Conservation (phyloP, 2,797 vertebrate genomes). For the Leptodactylus fallax region DNA sequence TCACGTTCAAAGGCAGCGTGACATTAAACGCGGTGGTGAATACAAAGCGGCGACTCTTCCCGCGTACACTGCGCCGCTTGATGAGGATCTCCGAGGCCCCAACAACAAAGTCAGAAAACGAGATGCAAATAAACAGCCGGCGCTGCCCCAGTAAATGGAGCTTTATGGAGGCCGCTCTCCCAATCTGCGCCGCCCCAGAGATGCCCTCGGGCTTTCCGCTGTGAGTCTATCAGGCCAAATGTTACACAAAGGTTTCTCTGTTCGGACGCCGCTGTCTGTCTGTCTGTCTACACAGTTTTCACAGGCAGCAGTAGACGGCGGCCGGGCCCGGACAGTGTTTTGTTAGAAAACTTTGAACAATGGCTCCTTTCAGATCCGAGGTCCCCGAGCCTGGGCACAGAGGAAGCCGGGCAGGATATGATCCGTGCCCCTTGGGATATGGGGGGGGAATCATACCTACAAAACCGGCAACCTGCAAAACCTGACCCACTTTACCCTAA, state of each 20-base stretch:
- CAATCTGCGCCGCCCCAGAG: conserved; percentile 63
- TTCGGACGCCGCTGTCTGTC: conserved; percentile 69
- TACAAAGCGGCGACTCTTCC: conserved; percentile 39
- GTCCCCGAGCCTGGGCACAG: conserved; percentile 66
- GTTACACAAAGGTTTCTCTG: conserved; percentile 72
- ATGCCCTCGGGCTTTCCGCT: conserved; percentile 66
- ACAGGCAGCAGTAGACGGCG: conserved; percentile 70
- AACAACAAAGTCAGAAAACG: neutral
- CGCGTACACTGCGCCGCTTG: conserved; percentile 13
- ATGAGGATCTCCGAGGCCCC: neutral
- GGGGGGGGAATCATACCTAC: neutral
- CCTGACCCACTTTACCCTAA: neutral
- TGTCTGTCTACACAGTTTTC: conserved; percentile 71
- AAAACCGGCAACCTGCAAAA: neutral
- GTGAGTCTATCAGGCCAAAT: conserved; percentile 69
- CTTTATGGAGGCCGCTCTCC: conserved; percentile 36
- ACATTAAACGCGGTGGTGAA: neutral
- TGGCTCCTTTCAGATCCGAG: conserved; percentile 71
- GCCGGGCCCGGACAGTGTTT: conserved; percentile 68
- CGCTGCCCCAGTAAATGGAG: neutral
- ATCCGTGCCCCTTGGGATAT: conserved; percentile 65
- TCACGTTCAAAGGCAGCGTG: neutral
- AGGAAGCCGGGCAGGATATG: conserved; percentile 70
- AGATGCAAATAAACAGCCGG: conserved; percentile 19
- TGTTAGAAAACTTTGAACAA: conserved; percentile 71